Base-by-base conservation (phyloP, 2,888 invertebrate genomes). In the Brenthis hecate region DNA sequence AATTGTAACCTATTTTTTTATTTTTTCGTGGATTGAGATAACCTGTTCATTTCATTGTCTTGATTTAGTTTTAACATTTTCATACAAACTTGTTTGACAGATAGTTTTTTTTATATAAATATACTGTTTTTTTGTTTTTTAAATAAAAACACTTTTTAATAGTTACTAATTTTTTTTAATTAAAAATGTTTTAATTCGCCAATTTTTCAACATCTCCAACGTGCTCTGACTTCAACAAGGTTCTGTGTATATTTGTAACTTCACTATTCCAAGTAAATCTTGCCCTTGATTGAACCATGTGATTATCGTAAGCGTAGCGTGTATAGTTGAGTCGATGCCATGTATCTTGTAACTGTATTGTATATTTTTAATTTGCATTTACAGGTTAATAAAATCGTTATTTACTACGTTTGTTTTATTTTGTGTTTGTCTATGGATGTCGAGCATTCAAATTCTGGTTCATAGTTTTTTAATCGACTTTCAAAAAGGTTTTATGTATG, bases 321-420 rank as follows among this genome's bases (percentile, higher is more conserved):
- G 54, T 64, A 63, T 62, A 62, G 65, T 66, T 56, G 56, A 62
- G 28, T 36, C 54, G 66, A 71, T 64, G 71, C 71, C 71, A 72
- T 70, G 69, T 65, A 63, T 72, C 67, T 51, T 72, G 69, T 81
- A 75, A 86, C 74, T 82, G 82, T 85, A 75, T 78, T 84, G 82
- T 86, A 87, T 89, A 88, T 88, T 86, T 89, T 83, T 86, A 87
- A 86, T 83, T 85, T 83, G 90, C 89, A 91, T 91, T 91, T 91
- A 91, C 85, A 82, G 82, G 83, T 81, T 85, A 87, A 50, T 60
- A 60, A 60, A 86, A 88, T 84, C 81, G 84, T 86, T 89, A 86
- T 83, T 79, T 79, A 72, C 66, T 65, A 65, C n/a, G 13, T 65
- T 65, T 13, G 70, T 69, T 65, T 23, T 54, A 28, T 67, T 65